Base-by-base conservation (phyloP, 2,888 invertebrate genomes). In the Macrosiphum euphorbiae region DNA sequence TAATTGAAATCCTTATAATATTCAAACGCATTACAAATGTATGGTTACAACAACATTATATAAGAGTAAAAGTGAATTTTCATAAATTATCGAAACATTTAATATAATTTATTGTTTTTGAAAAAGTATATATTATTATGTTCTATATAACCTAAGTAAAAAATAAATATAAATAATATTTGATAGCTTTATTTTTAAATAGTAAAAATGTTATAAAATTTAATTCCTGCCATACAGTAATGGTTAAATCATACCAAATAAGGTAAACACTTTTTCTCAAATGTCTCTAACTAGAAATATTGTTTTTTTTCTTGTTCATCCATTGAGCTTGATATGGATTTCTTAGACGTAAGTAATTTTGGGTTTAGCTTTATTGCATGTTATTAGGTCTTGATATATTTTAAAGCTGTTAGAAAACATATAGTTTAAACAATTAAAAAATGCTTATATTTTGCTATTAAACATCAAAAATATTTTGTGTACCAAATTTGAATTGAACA, bases 291-390 rank as follows among this genome's bases (percentile, higher is more conserved):
- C 93, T 90, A 67, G 35, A 93, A n/a, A 67, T 93, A 7, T 78
- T 91, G 50, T n/a, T 94, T 94, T 90, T 93, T 94, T 94, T 94
- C 84, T 94, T 94, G 94, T 94, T 94, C 94, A 86, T 94, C 89
- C 41, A 89, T 94, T 94, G 95, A 95, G 95, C 95, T 95, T 95
- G 95, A 95, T 95, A 94, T 95, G 95, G 95, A 95, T 94, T 94
- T 95, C 94, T 94, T 95, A 92, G 95, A 95, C 94, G 95, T 95
- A 95, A 95, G 95, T 95, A 94, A 90, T 86, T 87, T 94, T 94
- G 41, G 87, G 88, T 93, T 91, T 92, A 85, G 35, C 84, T 50
- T 86, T 61, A 90, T 52, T 94, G 94, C 94, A 94, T 94, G 94
- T 85, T 91, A 91, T 92, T 94, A 92, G 86, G 86, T 86, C 67